A percentile compares a stretch with the other conserved stretches of the same genome.
Evolutionary conservation across 2,888 invertebrate species (phyloP).

Genomic region (Eupithecia exiguata): DNA sequence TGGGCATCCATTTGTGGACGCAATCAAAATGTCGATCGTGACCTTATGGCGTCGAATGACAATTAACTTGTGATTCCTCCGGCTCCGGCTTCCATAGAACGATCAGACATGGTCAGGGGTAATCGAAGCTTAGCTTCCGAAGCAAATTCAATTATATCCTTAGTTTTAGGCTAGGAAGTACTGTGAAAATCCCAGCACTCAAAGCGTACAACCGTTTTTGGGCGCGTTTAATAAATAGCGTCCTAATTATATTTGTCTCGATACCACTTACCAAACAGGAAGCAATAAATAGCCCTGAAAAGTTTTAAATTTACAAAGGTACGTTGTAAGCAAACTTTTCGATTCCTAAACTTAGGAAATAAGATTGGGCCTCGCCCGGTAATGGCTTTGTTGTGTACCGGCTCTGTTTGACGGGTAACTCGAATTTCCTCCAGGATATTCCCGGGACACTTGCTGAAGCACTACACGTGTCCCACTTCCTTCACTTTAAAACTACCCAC

Average conservation of each 20-base stretch:
- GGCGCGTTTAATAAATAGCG: background rate
- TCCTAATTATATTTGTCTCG: slow-evolving; percentile 14
- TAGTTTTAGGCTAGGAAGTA: background rate
- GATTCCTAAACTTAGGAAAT: slow-evolving; percentile 67
- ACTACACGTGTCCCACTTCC: slow-evolving; percentile 58
- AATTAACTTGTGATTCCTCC: slow-evolving; percentile 44
- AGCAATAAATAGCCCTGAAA: slow-evolving; percentile 18
- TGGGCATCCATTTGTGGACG: slow-evolving; percentile 55
- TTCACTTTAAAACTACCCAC: slow-evolving; percentile 48
- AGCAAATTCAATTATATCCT: slow-evolving; percentile 22
- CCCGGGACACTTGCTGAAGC: slow-evolving; percentile 60
- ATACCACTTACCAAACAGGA: slow-evolving; percentile 18
- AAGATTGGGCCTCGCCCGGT: slow-evolving; percentile 66
- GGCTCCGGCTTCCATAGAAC: slow-evolving; percentile 26
- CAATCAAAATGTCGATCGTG: slow-evolving; percentile 54
- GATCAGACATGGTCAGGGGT: slow-evolving; percentile 8
- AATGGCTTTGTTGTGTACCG: slow-evolving; percentile 78
- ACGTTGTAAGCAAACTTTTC: slow-evolving; percentile 55
- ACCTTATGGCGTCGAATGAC: slow-evolving; percentile 46
- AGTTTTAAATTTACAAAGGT: slow-evolving; percentile 28
- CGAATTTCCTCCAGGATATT: slow-evolving; percentile 64
- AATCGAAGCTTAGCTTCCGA: slow-evolving; percentile 19
- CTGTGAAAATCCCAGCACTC: background rate
- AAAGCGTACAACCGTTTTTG: background rate
- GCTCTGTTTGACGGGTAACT: slow-evolving; percentile 65